phyloP scores from a whole-genome alignment of 2,797 vertebrate species.

The Chelonia mydas region DNA sequence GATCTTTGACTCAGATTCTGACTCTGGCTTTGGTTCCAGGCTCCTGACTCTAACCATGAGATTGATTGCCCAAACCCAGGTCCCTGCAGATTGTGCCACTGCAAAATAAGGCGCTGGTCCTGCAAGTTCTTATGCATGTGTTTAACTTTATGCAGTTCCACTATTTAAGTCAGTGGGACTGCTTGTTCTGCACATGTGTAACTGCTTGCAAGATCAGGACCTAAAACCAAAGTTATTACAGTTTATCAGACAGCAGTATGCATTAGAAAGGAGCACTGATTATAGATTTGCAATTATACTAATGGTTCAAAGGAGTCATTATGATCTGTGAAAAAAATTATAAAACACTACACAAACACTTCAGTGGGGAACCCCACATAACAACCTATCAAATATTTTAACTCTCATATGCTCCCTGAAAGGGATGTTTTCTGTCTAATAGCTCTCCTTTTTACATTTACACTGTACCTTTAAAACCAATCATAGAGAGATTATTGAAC shows the following conservation, averaged over 20 bases:
- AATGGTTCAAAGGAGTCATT: background rate
- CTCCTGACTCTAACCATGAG: background rate
- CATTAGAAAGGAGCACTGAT: background rate
- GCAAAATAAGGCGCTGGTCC: background rate
- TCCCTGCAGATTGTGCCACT: background rate
- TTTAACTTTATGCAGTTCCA: background rate
- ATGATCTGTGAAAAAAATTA: background rate
- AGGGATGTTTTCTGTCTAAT: background rate
- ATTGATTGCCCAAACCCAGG: background rate
- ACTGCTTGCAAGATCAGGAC: background rate
- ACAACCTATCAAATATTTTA: background rate
- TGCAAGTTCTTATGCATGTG: background rate
- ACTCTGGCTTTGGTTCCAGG: too few relatives aligned
- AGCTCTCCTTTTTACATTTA: background rate
- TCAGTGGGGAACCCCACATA: background rate
- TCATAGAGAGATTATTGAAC: background rate
- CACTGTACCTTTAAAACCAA: background rate
- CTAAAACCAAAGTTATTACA: background rate
- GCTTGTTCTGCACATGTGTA: fast-evolving
- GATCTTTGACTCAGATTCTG: background rate
- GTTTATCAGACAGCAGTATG: background rate
- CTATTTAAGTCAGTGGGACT: background rate
- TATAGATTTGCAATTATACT: background rate
- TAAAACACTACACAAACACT: background rate
- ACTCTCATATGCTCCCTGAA: background rate